Evolutionary conservation across 2,797 vertebrate genomes (phyloP).

Genomic region (Hoplostethus atlanticus): DNA sequence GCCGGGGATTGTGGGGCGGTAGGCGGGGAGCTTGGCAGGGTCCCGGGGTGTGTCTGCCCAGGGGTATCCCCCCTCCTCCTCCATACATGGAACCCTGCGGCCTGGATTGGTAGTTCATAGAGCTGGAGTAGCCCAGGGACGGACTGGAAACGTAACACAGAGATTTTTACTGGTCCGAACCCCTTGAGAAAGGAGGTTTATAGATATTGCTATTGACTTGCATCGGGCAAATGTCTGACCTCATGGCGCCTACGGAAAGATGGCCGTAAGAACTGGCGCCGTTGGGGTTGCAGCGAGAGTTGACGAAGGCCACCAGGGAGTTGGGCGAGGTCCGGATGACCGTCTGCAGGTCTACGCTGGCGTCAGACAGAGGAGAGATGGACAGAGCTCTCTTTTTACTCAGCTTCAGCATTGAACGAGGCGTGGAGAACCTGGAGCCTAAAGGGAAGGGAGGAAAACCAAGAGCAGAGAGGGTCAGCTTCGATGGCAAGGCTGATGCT

Average conservation of each 20-base stretch:
- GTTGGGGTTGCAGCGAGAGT: slow-evolving; percentile 92
- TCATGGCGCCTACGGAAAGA: slow-evolving; percentile 95
- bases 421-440: slow-evolving; percentile 93
- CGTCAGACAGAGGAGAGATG: slow-evolving; percentile 96
- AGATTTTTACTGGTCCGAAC: no score
- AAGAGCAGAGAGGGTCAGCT: neutral
- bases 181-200: no score
- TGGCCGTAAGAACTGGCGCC: slow-evolving; percentile 94
- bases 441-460: neutral
- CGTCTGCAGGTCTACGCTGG: slow-evolving; percentile 96
- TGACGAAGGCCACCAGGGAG: slow-evolving; percentile 97
- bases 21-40: slow-evolving; percentile 85
- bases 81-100: slow-evolving; percentile 86
- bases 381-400: slow-evolving; percentile 97
- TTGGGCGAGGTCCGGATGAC: slow-evolving; percentile 98
- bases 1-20: slow-evolving; percentile 83
- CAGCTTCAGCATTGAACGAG: slow-evolving; percentile 92
- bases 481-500: neutral
- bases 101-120: slow-evolving; percentile 90
- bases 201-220: neutral
- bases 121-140: slow-evolving; percentile 89
- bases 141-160: slow-evolving; percentile 55
- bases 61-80: slow-evolving; percentile 75
- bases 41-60: slow-evolving; percentile 77
- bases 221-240: slow-evolving; percentile 78